Percentiles rank a stretch among this genome's conserved stretches.
Evolutionary conservation across 2,113 vertebrate species (phyloP).

Genomic region (Cardinalis cardinalis): DNA sequence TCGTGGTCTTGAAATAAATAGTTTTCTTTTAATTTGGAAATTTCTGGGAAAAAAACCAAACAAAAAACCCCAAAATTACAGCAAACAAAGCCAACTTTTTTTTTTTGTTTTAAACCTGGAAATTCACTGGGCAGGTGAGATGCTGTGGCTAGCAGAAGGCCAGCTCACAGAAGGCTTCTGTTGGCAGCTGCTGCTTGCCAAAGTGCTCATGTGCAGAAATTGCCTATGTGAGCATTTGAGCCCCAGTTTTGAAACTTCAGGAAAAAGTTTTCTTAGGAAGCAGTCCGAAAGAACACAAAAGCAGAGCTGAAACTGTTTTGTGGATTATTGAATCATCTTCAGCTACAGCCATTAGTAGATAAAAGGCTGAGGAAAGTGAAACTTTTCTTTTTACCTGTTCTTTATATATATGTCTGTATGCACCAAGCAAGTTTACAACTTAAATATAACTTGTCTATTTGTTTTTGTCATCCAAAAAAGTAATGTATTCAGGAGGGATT

Average conservation of each 20-base stretch:
- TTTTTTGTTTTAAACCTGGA: neutral
- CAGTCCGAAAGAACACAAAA: neutral
- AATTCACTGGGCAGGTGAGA: neutral
- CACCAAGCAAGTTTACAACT: neutral
- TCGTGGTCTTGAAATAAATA: neutral
- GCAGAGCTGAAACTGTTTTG: neutral
- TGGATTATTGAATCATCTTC: neutral
- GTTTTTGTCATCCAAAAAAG: neutral
- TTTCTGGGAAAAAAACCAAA: fast-evolving
- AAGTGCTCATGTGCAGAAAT: neutral
- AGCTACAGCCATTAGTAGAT: neutral
- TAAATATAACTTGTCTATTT: neutral
- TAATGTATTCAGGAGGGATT: neutral
- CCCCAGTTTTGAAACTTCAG: neutral
- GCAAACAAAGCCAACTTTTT: neutral
- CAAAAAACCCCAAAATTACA: neutral
- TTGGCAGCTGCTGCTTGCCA: neutral
- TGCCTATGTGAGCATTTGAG: neutral
- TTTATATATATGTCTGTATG: neutral
- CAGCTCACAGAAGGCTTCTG: neutral
- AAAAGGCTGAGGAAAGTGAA: neutral
- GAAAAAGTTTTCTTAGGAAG: neutral
- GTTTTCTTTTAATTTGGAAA: neutral
- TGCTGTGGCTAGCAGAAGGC: neutral
- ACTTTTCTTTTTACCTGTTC: neutral